Base-by-base conservation (phyloP, 2,797 vertebrate species). In the Amphiprion clarkii region DNA sequence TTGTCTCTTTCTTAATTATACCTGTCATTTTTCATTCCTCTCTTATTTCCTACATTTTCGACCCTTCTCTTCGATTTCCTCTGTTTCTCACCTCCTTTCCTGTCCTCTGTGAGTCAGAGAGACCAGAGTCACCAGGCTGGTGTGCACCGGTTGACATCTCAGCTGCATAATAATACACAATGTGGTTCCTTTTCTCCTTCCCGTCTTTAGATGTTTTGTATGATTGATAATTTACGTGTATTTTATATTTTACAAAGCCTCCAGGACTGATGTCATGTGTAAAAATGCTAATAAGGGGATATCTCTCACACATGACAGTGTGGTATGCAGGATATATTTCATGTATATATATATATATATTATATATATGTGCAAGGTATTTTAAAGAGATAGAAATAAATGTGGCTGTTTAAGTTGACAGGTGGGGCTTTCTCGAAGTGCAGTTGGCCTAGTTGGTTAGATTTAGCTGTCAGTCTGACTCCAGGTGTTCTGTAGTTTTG, bases 21-120 rank as follows among this genome's bases (percentile, higher is more conserved):
- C 36, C 59, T n/a, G 11, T 57, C 78, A 62, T 65, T 25, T 51
- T 65, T 49, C 3, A 55, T 78, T 54, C 33, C 29, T 27, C 3
- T 56, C 66, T 58, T 21, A n/a, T 13, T 48, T 42, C 55, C 42
- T 29, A 19, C 23, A 64, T 71, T 4, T 36, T 14, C 21, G 1
- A 10, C 6, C 21, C 21, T 42, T 39, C 23, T 12, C 2, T 1
- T 3, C 25, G 9, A 25, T 62, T 21, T 33, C 14, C 13, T 6
- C 16, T 21, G 1, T 14, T 14, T 59, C 12, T 17, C 10, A 14
- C 57, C 56, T 39, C 29, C n/a, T 31, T 31, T 31, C 9, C 33
- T 2, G 33, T 36, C 33, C 33, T 36, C 33, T 36, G 17, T 49
- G 48, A 49, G 17, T 49, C 39, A 13, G 31, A 13, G 1, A 8